These are phyloP conservation scores for Acrossocheilus fasciatus DNA, from an alignment of 2,797 vertebrate genomes.

Conservation along the genomic window DNA sequence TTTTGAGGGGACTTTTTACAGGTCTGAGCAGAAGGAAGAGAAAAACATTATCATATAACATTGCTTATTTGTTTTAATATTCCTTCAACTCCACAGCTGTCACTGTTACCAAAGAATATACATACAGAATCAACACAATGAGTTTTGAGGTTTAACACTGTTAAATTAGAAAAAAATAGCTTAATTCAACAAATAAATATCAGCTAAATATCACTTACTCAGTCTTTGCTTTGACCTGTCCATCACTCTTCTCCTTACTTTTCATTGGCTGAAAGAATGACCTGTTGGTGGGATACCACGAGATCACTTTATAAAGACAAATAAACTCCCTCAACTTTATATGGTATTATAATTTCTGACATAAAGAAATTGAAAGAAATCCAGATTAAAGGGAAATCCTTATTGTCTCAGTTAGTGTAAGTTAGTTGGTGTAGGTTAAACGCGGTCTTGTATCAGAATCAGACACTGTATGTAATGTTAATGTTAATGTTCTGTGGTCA, in stretches of 20 bases:
- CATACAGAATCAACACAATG: not conserved
- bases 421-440: not conserved
- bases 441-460: not conserved
- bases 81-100: not conserved
- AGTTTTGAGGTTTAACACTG: not conserved
- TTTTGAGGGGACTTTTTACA: constrained; percentile 79
- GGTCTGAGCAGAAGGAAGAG: constrained; percentile 58
- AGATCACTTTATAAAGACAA: not conserved
- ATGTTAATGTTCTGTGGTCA: not conserved
- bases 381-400: not conserved
- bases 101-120: not conserved
- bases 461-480: too few relatives aligned
- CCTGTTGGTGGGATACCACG: constrained; percentile 58
- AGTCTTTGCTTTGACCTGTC: constrained; percentile 59
- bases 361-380: not conserved
- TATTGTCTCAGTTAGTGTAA: not conserved
- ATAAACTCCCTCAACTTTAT: not conserved
- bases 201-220: constrained; percentile 68
- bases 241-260: constrained; percentile 70
- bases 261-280: constrained; percentile 80
- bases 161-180: not conserved
- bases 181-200: not conserved
- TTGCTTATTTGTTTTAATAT: not conserved
- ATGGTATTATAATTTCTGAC: not conserved
- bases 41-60: not conserved